These are phyloP conservation scores for Heliornis fulica DNA, from an alignment of 2,113 vertebrate genomes.

Conservation along the genomic window DNA sequence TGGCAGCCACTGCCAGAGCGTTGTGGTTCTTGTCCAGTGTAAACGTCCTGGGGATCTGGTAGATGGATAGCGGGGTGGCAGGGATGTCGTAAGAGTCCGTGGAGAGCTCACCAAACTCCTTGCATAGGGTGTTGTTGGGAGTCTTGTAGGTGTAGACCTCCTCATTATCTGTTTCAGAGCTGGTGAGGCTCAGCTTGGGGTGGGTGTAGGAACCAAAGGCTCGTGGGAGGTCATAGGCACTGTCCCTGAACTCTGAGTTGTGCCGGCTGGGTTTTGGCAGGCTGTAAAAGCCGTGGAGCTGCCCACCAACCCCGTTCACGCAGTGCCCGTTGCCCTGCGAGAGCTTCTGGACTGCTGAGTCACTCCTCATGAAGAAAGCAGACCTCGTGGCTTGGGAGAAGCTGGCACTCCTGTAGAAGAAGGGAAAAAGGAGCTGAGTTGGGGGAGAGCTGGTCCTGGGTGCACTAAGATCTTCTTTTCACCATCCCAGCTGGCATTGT, in stretches of 20 bases:
- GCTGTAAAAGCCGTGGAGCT: slow-evolving; percentile 92
- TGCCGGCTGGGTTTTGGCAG: slow-evolving; percentile 90
- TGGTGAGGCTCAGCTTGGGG: slow-evolving; percentile 76
- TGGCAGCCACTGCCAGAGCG: slow-evolving; percentile 77
- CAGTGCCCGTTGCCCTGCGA: slow-evolving; percentile 90
- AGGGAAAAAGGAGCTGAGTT: not conserved
- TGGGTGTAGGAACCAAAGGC: slow-evolving; percentile 82
- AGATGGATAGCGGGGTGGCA: slow-evolving; percentile 84
- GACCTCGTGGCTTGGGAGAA: slow-evolving; percentile 92
- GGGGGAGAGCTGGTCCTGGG: accelerated
- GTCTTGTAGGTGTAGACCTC: slow-evolving; percentile 94
- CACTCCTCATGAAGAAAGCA: slow-evolving; percentile 84
- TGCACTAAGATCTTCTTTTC: not conserved
- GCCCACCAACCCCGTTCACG: slow-evolving; percentile 82
- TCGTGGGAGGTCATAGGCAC: slow-evolving; percentile 87
- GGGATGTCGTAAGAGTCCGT: slow-evolving; percentile 90
- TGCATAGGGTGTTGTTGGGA: slow-evolving; percentile 88
- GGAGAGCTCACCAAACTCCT: slow-evolving; percentile 80
- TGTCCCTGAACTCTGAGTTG: slow-evolving; percentile 78
- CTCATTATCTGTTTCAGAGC: slow-evolving; percentile 83
- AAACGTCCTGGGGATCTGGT: slow-evolving; percentile 92
- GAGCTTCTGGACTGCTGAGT: slow-evolving; percentile 88
- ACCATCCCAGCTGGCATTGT: accelerated
- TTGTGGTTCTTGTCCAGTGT: slow-evolving; percentile 97
- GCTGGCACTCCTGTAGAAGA: slow-evolving; percentile 87